Evolutionary conservation across 30 jellyfish, hydroid and myxozoan species (phyloP).

Genomic region (Pseudorhiza aurosa): DNA sequence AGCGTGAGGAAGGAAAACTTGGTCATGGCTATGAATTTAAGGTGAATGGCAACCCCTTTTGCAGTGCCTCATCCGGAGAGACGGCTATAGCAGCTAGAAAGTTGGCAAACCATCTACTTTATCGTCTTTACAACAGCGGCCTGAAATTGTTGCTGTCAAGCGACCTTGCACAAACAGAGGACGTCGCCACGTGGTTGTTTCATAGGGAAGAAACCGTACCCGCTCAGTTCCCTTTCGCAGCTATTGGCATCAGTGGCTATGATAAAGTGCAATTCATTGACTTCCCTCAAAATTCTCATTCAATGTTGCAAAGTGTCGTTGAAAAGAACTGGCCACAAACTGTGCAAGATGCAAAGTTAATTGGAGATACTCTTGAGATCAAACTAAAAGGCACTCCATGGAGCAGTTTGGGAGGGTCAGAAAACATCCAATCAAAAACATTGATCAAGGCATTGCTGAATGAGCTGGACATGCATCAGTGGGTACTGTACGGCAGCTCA

Average conservation of each 20-base stretch:
- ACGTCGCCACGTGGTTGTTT: constrained; percentile 61
- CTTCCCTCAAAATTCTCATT: constrained; percentile 37
- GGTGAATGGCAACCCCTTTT: constrained; percentile 51
- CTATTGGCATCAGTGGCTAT: constrained; percentile 55
- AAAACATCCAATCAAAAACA: constrained; percentile 66
- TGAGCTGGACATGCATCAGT: constrained; percentile 51
- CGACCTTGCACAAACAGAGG: constrained; percentile 61
- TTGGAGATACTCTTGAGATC: constrained; percentile 52
- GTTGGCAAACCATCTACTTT: constrained; percentile 36
- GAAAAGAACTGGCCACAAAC: constrained; percentile 64
- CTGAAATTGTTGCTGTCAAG: constrained; percentile 56
- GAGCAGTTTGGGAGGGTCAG: constrained; percentile 65
- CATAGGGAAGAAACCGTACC: constrained; percentile 50
- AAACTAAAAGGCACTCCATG: constrained; percentile 77
- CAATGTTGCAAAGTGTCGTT: constrained; percentile 20
- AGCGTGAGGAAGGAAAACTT: constrained; percentile 26
- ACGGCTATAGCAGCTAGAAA: constrained; percentile 29
- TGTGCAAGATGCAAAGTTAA: constrained; percentile 23
- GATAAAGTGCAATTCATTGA: constrained; percentile 54
- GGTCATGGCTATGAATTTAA: constrained; percentile 54
- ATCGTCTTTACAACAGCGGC: constrained; percentile 57
- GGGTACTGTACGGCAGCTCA: constrained; percentile 62
- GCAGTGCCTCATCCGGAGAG: constrained; percentile 7
- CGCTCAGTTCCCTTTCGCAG: constrained; percentile 48
- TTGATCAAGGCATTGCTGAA: constrained; percentile 53